Evolutionary conservation across 1,140 invertebrate species (phyloP), one percentile per base, ranked within the genome.

Genomic region (Tachypleus tridentatus): DNA sequence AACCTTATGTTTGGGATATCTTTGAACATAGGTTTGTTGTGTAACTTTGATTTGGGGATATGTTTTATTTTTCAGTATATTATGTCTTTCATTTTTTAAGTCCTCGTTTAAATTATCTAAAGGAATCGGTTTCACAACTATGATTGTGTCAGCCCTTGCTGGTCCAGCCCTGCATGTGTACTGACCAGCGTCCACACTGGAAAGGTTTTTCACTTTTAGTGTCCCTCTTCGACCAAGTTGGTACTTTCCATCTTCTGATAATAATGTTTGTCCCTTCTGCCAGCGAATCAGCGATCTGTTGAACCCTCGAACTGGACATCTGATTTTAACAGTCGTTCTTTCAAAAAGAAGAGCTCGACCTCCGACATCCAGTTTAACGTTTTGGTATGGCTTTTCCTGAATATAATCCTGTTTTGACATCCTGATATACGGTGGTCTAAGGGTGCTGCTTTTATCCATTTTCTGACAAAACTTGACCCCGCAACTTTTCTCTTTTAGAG

Each of bases 311-410:
- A 29, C 29, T 29, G 90, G 90, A 73, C 91, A 94, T 73, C 91
- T 89, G 68, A 95, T 90, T 76, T 92, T 93, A 58, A 94, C 82
- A 71, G 86, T 87, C 0, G 89, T 90, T 52, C 91, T 91, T 71
- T 86, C 83, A 77, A 88, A 92, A 51, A 95, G 85, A 3, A 85
- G 86, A 0, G 90, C 91, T 7, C 84, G 84, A 0, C 90, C 90
- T 1, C 89, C 90, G 5, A 94, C 86, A 64, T 72, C 72, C 8
- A 74, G 57, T n/a, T 60, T 65, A 8, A 71, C 61, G 49, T 60
- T 29, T 29, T 4, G 61, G 0, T 85, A 82, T 73, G 88, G 86
- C 71, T 84, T 81, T 71, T 93, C 90, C 2, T 29, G 29, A 29
- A 29, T 29, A 29, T 29, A 29, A 29, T 29, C 29, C 29, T 29